Base-by-base conservation (phyloP, 2,797 vertebrate genomes). In the Dendrocincla fuliginosa region DNA sequence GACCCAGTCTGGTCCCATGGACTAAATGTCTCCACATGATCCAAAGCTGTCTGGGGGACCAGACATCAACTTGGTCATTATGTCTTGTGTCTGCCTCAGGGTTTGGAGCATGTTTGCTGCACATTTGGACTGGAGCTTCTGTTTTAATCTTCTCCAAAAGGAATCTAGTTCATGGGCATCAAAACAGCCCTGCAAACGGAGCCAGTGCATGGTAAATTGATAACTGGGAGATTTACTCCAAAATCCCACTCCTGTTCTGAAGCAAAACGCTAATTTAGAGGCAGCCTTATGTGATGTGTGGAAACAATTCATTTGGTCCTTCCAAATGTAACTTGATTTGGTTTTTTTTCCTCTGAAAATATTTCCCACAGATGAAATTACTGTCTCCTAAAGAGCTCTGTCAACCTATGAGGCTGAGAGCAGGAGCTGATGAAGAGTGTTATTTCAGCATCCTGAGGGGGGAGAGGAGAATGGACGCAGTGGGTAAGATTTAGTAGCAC, bases 221-320 rank as follows among this genome's bases (percentile, higher is more conserved):
- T 94, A 76, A 59, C 76, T 79, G 61, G 80, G 85, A 93, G 83
- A 91, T 95, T 90, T 90, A 61, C 83, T 95, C 84, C 57, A 81
- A 87, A 96, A 95, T 94, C 63, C 76, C 69, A 57, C 77, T 96
- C n/a, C 46, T 86, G 55, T 59, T 90, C 57, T 44, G 76, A 91
- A 95, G 59, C 23, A 75, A 93, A 96, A 94, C 83, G 84, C 70
- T 87, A 89, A 90, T 86, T 69, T 81, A 75, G 79, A 89, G 73
- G 27, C 87, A 93, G 85, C 83, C 73, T 91, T 93, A 76, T 88
- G 87, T 86, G 79, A 65, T 79, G 74, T 69, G 90, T 90, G 69
- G 91, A 88, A 95, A 90, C 91, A 95, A 86, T 84, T 95, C 13
- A 57, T 94, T 84, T 88, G 32, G n/a, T 78, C 42, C 55, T 93